These are phyloP conservation scores for Plagodis dolabraria DNA, from an alignment of 2,888 invertebrate genomes.

Conservation along the genomic window DNA sequence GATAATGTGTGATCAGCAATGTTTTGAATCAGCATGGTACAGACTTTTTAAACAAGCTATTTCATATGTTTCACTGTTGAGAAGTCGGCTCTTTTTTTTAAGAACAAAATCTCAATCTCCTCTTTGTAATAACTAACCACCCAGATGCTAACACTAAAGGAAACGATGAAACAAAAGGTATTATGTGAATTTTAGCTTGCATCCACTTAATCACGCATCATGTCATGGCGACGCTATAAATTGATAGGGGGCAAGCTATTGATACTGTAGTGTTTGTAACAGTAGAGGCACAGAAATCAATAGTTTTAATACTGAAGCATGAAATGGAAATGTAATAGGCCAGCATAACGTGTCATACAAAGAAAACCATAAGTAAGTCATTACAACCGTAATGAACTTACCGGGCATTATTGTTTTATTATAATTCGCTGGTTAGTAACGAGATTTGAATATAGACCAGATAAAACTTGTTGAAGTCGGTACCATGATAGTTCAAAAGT, in stretches of 20 bases:
- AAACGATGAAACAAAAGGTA: constrained; percentile 53
- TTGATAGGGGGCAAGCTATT: background rate
- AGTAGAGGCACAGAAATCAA: background rate
- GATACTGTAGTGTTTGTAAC: background rate
- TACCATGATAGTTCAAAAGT: too few relatives aligned
- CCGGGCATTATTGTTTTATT: too few relatives aligned
- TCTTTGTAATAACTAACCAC: constrained; percentile 3
- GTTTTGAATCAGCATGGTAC: too few relatives aligned
- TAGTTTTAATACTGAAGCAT: background rate
- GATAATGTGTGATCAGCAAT: too few relatives aligned
- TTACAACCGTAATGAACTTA: background rate
- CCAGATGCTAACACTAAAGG: constrained; percentile 47
- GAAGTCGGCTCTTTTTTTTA: too few relatives aligned
- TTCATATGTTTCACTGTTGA: too few relatives aligned
- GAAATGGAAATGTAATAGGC: background rate
- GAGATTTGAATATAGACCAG: too few relatives aligned
- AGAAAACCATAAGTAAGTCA: background rate
- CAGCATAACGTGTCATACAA: background rate
- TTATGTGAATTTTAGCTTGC: constrained; percentile 48
- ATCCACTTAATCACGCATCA: constrained; percentile 54
- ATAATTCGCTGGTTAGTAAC: too few relatives aligned
- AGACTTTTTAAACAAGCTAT: too few relatives aligned
- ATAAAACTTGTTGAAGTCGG: too few relatives aligned
- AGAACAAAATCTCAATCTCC: background rate
- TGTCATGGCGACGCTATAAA: background rate